Conservation (phyloP, 2,797 vertebrate genomes). For the Dipus sagitta region DNA sequence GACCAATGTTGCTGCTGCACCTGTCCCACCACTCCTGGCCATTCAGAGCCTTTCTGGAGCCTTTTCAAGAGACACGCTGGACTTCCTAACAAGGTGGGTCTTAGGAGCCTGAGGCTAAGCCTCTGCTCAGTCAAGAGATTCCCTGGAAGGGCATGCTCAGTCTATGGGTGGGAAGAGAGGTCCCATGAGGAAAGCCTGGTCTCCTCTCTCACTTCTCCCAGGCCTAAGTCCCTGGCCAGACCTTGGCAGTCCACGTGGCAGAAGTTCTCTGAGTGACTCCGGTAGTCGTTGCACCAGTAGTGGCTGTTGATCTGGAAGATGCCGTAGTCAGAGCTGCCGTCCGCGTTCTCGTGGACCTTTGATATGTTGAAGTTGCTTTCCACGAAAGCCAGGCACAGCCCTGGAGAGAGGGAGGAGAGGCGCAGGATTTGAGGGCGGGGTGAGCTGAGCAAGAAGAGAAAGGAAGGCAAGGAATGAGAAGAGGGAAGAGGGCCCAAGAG, state of each 20-base stretch:
- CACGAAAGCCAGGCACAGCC: slow-evolving; percentile 86
- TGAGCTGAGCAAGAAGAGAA: neutral
- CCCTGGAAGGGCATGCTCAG: neutral
- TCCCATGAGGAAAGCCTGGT: neutral
- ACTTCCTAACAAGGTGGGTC: neutral
- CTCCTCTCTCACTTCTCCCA: neutral
- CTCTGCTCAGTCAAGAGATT: neutral
- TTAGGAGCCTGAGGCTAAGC: neutral
- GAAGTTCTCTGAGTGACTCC: slow-evolving; percentile 42
- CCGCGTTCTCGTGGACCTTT: slow-evolving; percentile 78
- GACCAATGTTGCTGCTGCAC: neutral
- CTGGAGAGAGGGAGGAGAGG: slow-evolving; percentile 68
- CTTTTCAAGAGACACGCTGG: neutral
- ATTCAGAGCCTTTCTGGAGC: too few species aligned
- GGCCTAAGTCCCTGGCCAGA: slow-evolving; percentile 68
- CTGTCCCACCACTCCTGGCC: neutral
- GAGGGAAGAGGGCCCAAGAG: neutral
- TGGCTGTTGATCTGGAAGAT: slow-evolving; percentile 92
- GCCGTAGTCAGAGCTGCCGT: slow-evolving; percentile 83
- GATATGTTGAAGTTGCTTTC: slow-evolving; percentile 83
- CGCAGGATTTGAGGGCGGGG: neutral
- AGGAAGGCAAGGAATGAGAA: neutral
- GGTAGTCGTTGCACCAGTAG: slow-evolving; percentile 84
- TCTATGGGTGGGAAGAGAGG: neutral
- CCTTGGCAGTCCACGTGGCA: slow-evolving; percentile 85